These are phyloP conservation scores for Corythornis vintsioides DNA, from an alignment of 2,113 vertebrate species.

Conservation along the genomic window DNA sequence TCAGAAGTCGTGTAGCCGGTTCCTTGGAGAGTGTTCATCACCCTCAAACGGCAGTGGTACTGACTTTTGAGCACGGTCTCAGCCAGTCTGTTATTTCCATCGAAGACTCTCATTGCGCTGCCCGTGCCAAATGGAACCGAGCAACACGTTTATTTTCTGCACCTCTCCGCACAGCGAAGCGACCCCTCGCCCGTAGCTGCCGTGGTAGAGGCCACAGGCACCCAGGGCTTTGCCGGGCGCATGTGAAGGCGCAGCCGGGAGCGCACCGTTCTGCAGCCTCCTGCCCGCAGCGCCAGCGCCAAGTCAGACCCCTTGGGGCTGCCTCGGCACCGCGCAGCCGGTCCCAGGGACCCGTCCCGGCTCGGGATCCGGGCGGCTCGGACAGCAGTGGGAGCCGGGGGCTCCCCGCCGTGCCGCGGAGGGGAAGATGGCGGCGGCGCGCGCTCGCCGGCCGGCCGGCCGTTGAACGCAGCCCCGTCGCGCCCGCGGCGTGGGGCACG, in stretches of 20 bases:
- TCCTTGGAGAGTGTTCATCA: accelerated
- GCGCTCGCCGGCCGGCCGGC: no score
- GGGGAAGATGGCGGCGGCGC: not conserved
- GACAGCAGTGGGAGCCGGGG: accelerated
- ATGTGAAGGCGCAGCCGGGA: accelerated
- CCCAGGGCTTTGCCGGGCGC: not conserved
- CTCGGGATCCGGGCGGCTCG: no score
- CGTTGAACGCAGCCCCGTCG: not conserved
- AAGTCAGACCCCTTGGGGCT: no score
- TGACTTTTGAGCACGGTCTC: accelerated
- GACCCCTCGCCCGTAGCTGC: accelerated
- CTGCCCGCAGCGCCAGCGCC: not conserved
- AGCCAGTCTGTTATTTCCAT: accelerated
- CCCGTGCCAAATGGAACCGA: accelerated
- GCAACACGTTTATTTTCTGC: accelerated
- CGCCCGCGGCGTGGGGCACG: not conserved
- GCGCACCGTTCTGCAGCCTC: accelerated
- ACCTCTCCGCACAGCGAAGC: accelerated
- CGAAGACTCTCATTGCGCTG: accelerated
- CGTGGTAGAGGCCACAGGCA: accelerated
- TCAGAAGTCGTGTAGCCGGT: accelerated
- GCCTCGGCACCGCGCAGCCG: accelerated
- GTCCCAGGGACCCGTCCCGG: no score
- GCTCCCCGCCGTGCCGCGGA: no score
- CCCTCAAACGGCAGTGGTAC: accelerated